Evolutionary conservation across 2,888 invertebrate species (phyloP), one percentile per base, ranked within the genome.

Genomic region (Lasius platythorax): DNA sequence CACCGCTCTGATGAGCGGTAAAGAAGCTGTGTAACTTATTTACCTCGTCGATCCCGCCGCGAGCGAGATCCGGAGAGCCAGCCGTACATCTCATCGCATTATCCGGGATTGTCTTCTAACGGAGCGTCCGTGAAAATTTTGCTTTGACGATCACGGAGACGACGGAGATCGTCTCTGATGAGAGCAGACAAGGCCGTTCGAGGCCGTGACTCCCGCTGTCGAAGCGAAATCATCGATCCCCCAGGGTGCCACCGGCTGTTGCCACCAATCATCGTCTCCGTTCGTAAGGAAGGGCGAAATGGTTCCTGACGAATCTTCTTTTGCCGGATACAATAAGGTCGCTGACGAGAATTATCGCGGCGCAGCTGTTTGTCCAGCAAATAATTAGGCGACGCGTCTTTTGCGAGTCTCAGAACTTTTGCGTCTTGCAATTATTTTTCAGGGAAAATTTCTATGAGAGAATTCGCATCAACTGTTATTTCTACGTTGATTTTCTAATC

Each of bases 131-230:
- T 78, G 82, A 89, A 88, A 87, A 87, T 85, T 85, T 82, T 40
- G 66, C 73, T 75, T 75, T 23, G 76, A 63, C 84, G 61, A 89
- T 83, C 74, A 83, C 72, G 64, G 33, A 33, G 82, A 61, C 76
- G 84, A 79, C 76, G 78, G 66, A 81, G 84, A 89, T 87, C 82
- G 85, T 84, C 83, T 83, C 85, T 88, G 86, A 86, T 85, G 87
- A 86, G 87, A 50, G 40, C 58, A 53, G 67, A 82, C 84, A 87
- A 89, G 86, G 82, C 73, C 76, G 83, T 50, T 53, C 37, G 53
- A 53, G 66, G 66, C 72, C 72, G 40, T 33, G 70, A 23, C 63
- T 85, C 43, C 83, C 43, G 40, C 66, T 66, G 30, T 50, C 50
- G 83, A 87, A 85, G 82, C 66, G 82, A 79, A 89, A 85, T 87